Base-by-base conservation (phyloP, 2,888 invertebrate species). In the Sarcophaga rosellei region DNA sequence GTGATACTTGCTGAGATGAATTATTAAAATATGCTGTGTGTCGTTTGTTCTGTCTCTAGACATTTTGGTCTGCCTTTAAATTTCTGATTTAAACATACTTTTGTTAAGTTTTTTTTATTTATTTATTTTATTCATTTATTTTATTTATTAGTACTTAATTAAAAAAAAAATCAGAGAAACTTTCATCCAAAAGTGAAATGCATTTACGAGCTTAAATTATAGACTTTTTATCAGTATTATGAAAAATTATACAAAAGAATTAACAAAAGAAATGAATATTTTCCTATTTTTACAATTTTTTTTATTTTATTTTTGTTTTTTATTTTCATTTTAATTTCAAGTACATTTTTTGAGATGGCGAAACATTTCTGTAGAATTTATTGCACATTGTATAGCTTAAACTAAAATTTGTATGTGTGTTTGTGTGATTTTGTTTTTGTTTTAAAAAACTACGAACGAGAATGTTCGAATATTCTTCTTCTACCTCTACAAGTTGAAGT, bases 121-220 rank as follows among this genome's bases (percentile, higher is more conserved):
- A 68, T 72, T 82, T 66, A 66, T 61, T 73, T 35, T 4, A 4
- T 25, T 25, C 3, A 15, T 15, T 53, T 15, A 15, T 53, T 53
- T 53, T 53, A 53, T 53, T 68, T 62, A 53, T 45, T 72, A 65
- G 8, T 35, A 68, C 35, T 76, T 59, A 72, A 59, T 35, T 61
- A 61, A 81, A 73, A 81, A 57, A n/a, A 73, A 35, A 81, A 73
- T 76, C 44, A n/a, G 17, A 47, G 17, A 35, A 74, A 73, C 23
- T 65, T 66, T 70, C 17, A 57, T 70, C 11, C 17, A 35, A 69
- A 73, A 84, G 66, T 53, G 45, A 84, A 84, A 84, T 84, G 80
- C 84, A 80, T 59, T 76, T 72, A 75, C 23, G 3, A 57, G 10
- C 81, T 74, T 77, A 77, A 77, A 65, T 69, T 77, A 21, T 70